Conservation (phyloP, 2,888 invertebrate genomes). For the Tricholauxania praeusta region DNA sequence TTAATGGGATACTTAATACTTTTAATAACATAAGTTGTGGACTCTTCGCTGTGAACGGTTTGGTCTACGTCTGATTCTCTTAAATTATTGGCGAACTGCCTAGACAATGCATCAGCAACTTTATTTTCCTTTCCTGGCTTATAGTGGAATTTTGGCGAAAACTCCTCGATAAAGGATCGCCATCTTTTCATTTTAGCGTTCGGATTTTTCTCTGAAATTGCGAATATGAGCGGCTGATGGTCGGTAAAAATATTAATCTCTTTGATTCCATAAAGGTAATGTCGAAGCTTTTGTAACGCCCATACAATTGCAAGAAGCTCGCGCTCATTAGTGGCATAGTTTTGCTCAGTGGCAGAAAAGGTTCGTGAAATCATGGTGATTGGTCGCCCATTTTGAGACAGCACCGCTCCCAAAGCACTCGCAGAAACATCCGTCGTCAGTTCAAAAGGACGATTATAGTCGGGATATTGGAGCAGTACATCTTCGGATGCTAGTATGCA, state of each 20-base stretch:
- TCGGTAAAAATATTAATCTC: conserved; percentile 43
- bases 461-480: conserved; percentile 32
- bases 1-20: conserved; percentile 30
- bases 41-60: conserved; percentile 37
- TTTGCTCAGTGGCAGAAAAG: conserved; percentile 25
- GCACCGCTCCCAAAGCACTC: not conserved
- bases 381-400: conserved; percentile 38
- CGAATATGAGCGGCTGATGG: conserved; percentile 45
- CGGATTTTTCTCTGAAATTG: conserved; percentile 43
- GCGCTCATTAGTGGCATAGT: conserved; percentile 44
- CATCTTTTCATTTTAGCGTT: conserved; percentile 40
- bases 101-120: conserved; percentile 43
- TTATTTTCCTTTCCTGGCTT: conserved; percentile 44
- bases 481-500: conserved; percentile 37
- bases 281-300: conserved; percentile 56
- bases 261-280: conserved; percentile 58
- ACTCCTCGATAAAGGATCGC: conserved; percentile 41
- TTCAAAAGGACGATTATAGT: conserved; percentile 36
- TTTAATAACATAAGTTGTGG: conserved; percentile 32
- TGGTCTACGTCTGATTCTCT: not conserved
- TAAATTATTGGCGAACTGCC: conserved; percentile 40
- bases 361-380: conserved; percentile 42
- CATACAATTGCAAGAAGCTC: conserved; percentile 38
- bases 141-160: conserved; percentile 38
- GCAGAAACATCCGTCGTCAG: conserved; percentile 41